Conservation (phyloP, 2,113 vertebrate genomes). For the Phrynocephalus versicolor region DNA sequence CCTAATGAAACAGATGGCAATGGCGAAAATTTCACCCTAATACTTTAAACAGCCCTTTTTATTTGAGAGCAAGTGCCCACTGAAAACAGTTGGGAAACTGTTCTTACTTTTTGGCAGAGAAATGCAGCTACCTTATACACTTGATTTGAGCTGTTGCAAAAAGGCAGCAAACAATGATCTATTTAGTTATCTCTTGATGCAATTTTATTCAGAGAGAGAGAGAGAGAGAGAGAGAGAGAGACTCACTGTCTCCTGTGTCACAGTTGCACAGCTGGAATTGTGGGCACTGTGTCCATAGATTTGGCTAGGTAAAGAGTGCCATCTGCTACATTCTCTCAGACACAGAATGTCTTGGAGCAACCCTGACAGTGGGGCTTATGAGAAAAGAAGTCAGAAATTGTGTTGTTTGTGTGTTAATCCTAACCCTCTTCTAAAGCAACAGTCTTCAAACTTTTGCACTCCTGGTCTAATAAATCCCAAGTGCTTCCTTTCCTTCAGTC, state of each 20-base stretch:
- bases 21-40: background rate
- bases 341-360: background rate
- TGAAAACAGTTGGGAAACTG: background rate
- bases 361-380: background rate
- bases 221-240: background rate
- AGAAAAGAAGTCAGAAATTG: background rate
- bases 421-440: background rate
- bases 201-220: background rate
- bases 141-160: background rate
- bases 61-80: background rate
- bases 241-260: background rate
- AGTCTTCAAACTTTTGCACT: background rate
- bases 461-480: background rate
- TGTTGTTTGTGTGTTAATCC: background rate
- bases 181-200: no score
- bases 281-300: background rate
- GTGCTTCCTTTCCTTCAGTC: background rate
- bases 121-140: no score
- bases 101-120: no score
- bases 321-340: background rate
- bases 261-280: background rate
- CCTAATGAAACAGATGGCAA: background rate
- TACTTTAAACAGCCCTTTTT: background rate
- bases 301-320: background rate
- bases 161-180: no score